phyloP scores from a whole-genome alignment of 2,113 vertebrate genomes.

The Oncorhynchus mykiss region DNA sequence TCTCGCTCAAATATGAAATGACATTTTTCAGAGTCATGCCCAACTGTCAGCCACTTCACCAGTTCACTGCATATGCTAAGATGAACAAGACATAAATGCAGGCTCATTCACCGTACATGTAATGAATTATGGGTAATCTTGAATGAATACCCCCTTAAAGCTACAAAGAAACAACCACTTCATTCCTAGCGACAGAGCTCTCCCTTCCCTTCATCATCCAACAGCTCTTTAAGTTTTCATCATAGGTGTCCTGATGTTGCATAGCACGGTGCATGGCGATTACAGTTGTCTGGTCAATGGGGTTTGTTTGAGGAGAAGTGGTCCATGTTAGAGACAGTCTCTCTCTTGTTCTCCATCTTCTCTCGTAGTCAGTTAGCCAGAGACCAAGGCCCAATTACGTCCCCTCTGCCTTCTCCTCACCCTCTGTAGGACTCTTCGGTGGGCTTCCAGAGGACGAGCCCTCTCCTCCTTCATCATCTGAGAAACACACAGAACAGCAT shows the following conservation, averaged over 20 bases:
- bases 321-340: not conserved
- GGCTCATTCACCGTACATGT: constrained; percentile 3
- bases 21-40: constrained; percentile 6
- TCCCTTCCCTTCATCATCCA: not conserved
- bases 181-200: not conserved
- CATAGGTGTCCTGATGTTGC: constrained; percentile 46
- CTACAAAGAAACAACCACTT: not conserved
- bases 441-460: constrained; percentile 64
- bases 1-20: constrained; percentile 24
- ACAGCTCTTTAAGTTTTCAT: not conserved
- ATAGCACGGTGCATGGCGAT: constrained; percentile 41
- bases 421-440: constrained; percentile 60
- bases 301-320: not conserved
- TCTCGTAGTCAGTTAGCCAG: not conserved
- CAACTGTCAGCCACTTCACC: not conserved
- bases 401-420: constrained; percentile 50
- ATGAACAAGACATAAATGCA: constrained; percentile 2
- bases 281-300: constrained; percentile 56
- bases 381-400: constrained; percentile 34
- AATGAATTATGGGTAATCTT: constrained; percentile 2
- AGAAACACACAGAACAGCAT: not conserved
- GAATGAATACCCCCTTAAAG: not conserved
- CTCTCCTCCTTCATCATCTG: constrained; percentile 72
- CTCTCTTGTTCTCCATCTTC: not conserved
- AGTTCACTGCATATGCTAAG: not conserved